Evolutionary conservation across 2,888 invertebrate species (phyloP).

Genomic region (Lypha dubia): DNA sequence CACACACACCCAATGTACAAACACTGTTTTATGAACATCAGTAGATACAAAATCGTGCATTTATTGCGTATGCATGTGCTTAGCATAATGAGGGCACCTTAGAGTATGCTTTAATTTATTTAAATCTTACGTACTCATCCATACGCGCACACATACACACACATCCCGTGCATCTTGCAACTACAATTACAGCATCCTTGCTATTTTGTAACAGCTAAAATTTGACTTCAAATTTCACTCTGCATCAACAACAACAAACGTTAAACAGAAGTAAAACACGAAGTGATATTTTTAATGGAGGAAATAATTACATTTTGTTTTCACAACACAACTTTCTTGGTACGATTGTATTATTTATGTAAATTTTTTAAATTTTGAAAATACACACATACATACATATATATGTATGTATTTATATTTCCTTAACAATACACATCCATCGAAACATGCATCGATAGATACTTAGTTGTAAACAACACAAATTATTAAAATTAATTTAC

Average conservation of each 20-base stretch:
- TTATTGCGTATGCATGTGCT: not conserved
- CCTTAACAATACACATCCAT: not conserved
- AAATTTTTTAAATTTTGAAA: too few relatives aligned
- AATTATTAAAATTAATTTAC: not conserved
- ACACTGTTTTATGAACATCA: too few relatives aligned
- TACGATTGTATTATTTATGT: not conserved
- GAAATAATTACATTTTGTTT: not conserved
- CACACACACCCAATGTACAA: not conserved
- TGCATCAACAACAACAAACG: not conserved
- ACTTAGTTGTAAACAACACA: not conserved
- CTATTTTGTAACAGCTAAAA: not conserved
- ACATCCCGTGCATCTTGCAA: not conserved
- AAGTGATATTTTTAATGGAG: constrained; percentile 12
- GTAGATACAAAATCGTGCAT: too few relatives aligned
- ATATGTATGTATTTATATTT: too few relatives aligned
- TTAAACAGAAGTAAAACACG: not conserved
- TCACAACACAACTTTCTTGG: not conserved
- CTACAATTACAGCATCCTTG: constrained; percentile 33
- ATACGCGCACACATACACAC: not conserved
- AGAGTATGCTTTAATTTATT: constrained; percentile 70
- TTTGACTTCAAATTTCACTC: constrained; percentile 7
- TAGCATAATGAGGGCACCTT: constrained; percentile 39
- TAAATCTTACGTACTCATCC: constrained; percentile 47
- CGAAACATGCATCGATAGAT: not conserved
- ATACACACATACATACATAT: too few relatives aligned